These are phyloP conservation scores for Mactra quadrangularis DNA, from an alignment of 1,140 invertebrate species.

Conservation along the genomic window DNA sequence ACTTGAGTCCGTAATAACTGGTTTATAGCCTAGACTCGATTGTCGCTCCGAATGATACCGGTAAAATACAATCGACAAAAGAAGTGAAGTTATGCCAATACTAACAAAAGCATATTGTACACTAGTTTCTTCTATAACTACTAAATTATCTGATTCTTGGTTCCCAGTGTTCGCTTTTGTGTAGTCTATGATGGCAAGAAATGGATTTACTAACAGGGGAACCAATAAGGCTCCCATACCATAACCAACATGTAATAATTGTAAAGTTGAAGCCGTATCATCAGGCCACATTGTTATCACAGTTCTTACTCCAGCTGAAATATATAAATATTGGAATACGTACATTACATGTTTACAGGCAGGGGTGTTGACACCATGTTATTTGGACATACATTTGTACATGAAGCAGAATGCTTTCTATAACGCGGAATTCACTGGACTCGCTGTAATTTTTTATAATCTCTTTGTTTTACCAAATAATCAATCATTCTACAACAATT, in stretches of 20 bases:
- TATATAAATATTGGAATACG: not conserved
- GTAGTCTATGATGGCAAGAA: conserved; percentile 5
- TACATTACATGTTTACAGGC: too few relatives aligned
- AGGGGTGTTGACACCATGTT: too few relatives aligned
- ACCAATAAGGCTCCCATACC: conserved; percentile 24
- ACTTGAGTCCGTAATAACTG: not conserved
- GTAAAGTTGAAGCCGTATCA: conserved; percentile 21
- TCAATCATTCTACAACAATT: too few relatives aligned
- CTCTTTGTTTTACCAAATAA: too few relatives aligned
- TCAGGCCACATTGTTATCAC: conserved; percentile 22
- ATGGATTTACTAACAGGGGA: conserved; percentile 21
- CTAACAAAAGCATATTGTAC: conserved; percentile 17
- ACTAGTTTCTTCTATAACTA: not conserved
- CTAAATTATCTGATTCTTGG: conserved; percentile 4
- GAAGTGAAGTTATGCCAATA: not conserved
- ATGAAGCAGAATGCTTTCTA: too few relatives aligned
- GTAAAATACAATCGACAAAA: conserved; percentile 12
- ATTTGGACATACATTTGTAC: not conserved
- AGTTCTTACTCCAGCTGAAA: conserved; percentile 35
- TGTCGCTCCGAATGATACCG: not conserved
- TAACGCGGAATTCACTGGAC: too few relatives aligned
- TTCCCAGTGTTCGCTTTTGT: not conserved
- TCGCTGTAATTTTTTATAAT: too few relatives aligned
- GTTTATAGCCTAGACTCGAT: conserved; percentile 1
- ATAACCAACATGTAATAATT: conserved; percentile 37